Percentiles rank a stretch among this genome's conserved stretches.
These are phyloP conservation scores for Stratiolaelaps scimitus DNA, from an alignment of 1,140 invertebrate genomes.

Conservation along the genomic window DNA sequence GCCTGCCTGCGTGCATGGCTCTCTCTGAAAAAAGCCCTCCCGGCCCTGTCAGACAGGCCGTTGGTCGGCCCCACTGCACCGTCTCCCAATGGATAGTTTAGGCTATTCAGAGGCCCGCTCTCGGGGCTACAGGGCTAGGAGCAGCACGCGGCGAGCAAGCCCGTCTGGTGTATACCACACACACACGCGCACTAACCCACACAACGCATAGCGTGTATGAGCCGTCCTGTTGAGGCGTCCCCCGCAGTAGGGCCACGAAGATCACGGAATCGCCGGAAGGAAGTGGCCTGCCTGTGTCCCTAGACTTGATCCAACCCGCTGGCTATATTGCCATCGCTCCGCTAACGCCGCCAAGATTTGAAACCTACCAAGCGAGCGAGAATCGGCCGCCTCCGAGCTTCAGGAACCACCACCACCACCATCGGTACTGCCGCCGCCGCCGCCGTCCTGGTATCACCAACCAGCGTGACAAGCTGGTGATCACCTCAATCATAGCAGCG, in stretches of 20 bases:
- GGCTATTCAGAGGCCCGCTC: background rate
- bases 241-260: background rate
- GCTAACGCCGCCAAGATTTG: slow-evolving; percentile 1
- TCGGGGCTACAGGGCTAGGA: background rate
- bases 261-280: slow-evolving; percentile 28
- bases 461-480: background rate
- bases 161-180: background rate
- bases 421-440: background rate
- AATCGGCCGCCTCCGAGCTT: background rate
- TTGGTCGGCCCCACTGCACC: background rate
- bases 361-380: background rate
- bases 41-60: slow-evolving; percentile 3
- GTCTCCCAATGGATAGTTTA: background rate
- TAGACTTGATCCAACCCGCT: no score
- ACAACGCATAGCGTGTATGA: background rate
- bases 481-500: background rate
- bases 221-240: background rate
- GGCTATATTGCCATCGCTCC: background rate
- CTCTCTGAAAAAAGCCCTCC: background rate
- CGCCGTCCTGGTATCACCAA: background rate
- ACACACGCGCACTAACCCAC: background rate
- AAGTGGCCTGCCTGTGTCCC: slow-evolving; percentile 6
- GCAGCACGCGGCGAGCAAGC: background rate
- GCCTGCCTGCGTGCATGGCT: background rate
- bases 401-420: background rate